Conservation (phyloP, 2,888 invertebrate species). For the Hypomecis atomaria region DNA sequence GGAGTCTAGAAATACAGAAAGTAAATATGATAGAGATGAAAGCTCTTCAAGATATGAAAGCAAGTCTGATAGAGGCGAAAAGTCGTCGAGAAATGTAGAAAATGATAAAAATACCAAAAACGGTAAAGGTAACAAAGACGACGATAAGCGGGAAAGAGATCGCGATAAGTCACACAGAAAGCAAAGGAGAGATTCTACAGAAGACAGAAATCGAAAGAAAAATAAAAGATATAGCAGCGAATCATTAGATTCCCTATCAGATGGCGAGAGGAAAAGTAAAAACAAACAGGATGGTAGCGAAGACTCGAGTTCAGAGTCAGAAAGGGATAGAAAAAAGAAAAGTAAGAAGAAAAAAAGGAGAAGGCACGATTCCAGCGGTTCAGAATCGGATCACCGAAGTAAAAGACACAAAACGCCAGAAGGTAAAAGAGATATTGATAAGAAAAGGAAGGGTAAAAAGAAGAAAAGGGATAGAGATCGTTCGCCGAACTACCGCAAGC, state of each 20-base stretch:
- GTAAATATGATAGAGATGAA: conserved; percentile 37
- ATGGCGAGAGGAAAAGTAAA: conserved; percentile 27
- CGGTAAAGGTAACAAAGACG: conserved; percentile 15
- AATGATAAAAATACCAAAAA: conserved; percentile 21
- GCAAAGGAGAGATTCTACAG: conserved; percentile 52
- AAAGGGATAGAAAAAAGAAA: conserved; percentile 30
- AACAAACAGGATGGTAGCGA: conserved; percentile 30
- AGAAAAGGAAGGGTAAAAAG: conserved; percentile 85
- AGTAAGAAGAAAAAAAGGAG: conserved; percentile 38
- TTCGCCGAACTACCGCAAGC: conserved; percentile 79
- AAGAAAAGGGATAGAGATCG: conserved; percentile 81
- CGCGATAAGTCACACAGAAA: conserved; percentile 41
- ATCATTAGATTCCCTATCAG: conserved; percentile 33
- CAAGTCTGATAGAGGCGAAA: conserved; percentile 30
- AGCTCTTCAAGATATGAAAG: conserved; percentile 27
- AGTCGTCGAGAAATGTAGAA: conserved; percentile 25
- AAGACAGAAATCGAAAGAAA: conserved; percentile 46
- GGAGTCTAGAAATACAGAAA: conserved; percentile 31
- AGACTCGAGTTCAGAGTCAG: conserved; percentile 38
- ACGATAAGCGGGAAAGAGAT: conserved; percentile 30
- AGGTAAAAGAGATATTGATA: conserved; percentile 80
- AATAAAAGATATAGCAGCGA: conserved; percentile 39
- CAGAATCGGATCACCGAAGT: conserved; percentile 49
- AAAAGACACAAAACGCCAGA: conserved; percentile 62
- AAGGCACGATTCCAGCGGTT: conserved; percentile 49